Percentiles rank a stretch among this genome's conserved stretches.
These are phyloP conservation scores for Ametastegia equiseti DNA, from an alignment of 2,888 invertebrate genomes.

Conservation along the genomic window DNA sequence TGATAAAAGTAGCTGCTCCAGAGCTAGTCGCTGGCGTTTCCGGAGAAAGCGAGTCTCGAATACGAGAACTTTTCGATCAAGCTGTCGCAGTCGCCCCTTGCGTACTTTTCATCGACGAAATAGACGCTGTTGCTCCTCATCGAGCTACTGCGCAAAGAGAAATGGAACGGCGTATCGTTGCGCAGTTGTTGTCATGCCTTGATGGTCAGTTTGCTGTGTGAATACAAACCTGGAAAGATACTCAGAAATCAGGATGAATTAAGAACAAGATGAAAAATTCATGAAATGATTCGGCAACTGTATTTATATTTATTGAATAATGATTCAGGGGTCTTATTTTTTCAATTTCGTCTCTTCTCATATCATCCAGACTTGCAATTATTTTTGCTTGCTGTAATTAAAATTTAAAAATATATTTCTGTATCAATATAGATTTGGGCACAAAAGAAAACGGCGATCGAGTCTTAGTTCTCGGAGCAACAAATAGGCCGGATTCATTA, in stretches of 20 bases:
- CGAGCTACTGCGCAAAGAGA: constrained; percentile 93
- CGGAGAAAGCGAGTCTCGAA: constrained; percentile 96
- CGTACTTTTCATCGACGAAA: constrained; percentile 96
- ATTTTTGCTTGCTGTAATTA: constrained; percentile 19
- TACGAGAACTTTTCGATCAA: constrained; percentile 93
- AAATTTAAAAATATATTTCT: too few species aligned
- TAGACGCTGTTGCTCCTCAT: constrained; percentile 96
- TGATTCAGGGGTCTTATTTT: too few species aligned
- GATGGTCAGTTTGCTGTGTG: constrained; percentile 83
- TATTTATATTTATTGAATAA: too few species aligned
- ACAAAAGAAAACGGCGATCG: constrained; percentile 78
- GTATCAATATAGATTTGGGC: constrained; percentile 78
- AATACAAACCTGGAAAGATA: too few species aligned
- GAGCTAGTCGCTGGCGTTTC: constrained; percentile 96
- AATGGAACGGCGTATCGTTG: constrained; percentile 97
- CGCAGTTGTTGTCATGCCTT: constrained; percentile 92
- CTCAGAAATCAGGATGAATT: too few species aligned
- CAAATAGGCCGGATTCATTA: constrained; percentile 93
- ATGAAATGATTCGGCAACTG: too few species aligned
- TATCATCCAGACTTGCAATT: constrained; percentile 24
- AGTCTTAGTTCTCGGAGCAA: constrained; percentile 95
- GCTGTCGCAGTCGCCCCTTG: constrained; percentile 87
- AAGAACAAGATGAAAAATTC: too few species aligned
- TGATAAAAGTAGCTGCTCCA: constrained; percentile 93
- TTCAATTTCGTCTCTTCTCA: not conserved